Base-by-base conservation (phyloP, 2,888 invertebrate genomes). In the Carabus problematicus region DNA sequence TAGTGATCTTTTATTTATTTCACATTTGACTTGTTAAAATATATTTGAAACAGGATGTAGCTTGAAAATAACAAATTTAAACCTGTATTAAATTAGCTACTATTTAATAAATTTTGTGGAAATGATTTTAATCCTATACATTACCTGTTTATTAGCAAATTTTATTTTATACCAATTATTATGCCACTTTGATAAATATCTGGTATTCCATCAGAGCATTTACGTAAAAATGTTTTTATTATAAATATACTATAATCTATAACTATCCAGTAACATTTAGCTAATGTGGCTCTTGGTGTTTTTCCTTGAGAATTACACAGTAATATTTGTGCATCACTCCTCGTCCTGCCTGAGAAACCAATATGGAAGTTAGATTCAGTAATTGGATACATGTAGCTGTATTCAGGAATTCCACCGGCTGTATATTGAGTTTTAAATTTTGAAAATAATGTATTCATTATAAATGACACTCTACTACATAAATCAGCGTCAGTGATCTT, bases 191-290 rank as follows among this genome's bases (percentile, higher is more conserved):
- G 43, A 60, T 18, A 60, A 19, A 3, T 11, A 16, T 67, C 39
- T 42, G 67, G 67, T 1, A 67, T 43, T 11, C 66, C 66, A 11
- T 52, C 29, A 6, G 9, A 11, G 19, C 67, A 67, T 60, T 67
- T 67, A 19, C 67, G 16, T 41, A 67, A 29, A 3, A n/a, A 19
- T 8, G 19, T 43, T 54, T 14, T 1, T 4, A 52, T 60, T 16
- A 0, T 4, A 16, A 29, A 6, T 29, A 3, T 6, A 6, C 19
- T 60, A 16, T 41, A 49, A 60, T 67, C 67, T 19, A 67, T 60
- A n/a, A 67, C 12, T 42, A 67, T 67, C 60, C 60, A 67, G 41
- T 67, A 67, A 60, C 66, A 66, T 16, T 52, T 52, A 14, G 0
- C n/a, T 8, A 2, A 1, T 7, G 2, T 12, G 3, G 14, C 29